A percentile compares a stretch with the other conserved stretches of the same genome.
Evolutionary conservation across 2,888 invertebrate genomes (phyloP).

Genomic region (Ichneumoninae sp.): DNA sequence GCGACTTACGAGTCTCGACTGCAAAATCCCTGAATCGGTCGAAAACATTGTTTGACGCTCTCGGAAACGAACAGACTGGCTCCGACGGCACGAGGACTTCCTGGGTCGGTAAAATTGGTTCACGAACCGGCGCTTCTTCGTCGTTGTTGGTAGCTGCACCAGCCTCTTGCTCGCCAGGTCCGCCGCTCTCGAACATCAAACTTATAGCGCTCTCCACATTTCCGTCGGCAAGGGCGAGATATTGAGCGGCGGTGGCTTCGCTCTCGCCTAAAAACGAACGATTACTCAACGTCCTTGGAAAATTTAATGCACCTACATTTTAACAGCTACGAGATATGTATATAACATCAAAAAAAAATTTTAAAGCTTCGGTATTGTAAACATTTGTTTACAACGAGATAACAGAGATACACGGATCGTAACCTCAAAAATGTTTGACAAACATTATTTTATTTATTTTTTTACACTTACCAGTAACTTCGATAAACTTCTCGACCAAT

Average conservation of each 20-base stretch:
- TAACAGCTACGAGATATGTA: not conserved
- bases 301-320: not conserved
- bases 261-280: slow-evolving; percentile 74
- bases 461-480: slow-evolving; percentile 79
- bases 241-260: slow-evolving; percentile 80
- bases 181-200: slow-evolving; percentile 80
- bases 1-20: slow-evolving; percentile 81
- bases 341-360: not conserved
- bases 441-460: not conserved
- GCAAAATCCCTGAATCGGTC: slow-evolving; percentile 83
- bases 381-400: slow-evolving; percentile 8
- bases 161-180: slow-evolving; percentile 58
- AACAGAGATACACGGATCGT: not conserved
- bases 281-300: not conserved
- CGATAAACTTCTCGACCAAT: slow-evolving; percentile 81
- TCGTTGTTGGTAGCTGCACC: slow-evolving; percentile 41
- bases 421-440: slow-evolving; percentile 24
- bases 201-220: slow-evolving; percentile 82
- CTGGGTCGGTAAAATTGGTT: slow-evolving; percentile 81
- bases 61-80: slow-evolving; percentile 78
- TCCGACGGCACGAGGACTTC: slow-evolving; percentile 81
- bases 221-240: slow-evolving; percentile 80
- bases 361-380: not conserved
- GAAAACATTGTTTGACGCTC: slow-evolving; percentile 80
- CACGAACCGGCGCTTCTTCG: slow-evolving; percentile 77